Evolutionary conservation across 2,113 vertebrate species (phyloP).

Genomic region (Picathartes gymnocephalus): DNA sequence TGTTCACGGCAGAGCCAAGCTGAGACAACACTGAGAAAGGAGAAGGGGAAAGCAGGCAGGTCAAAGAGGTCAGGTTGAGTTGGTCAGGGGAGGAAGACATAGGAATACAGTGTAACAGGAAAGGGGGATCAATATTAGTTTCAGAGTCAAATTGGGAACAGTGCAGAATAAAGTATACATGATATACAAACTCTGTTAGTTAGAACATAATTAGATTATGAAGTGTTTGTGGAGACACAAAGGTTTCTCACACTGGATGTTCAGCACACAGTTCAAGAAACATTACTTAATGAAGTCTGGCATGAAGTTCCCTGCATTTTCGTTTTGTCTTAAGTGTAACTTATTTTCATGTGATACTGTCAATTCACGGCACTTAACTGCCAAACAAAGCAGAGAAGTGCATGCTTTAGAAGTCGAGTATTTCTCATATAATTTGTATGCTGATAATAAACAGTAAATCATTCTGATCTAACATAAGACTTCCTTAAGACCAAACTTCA

Average conservation of each 20-base stretch:
- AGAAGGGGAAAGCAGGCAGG: slow-evolving; percentile 74
- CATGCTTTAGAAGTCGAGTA: not conserved
- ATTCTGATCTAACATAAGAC: not conserved
- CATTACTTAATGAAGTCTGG: slow-evolving; percentile 36
- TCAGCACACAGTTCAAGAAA: slow-evolving; percentile 16
- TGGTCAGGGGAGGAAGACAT: slow-evolving; percentile 63
- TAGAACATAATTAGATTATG: slow-evolving; percentile 10
- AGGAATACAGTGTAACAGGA: slow-evolving; percentile 73
- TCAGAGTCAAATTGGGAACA: slow-evolving; percentile 62
- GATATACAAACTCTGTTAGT: slow-evolving; percentile 53
- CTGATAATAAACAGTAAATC: not conserved
- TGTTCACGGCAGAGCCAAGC: slow-evolving; percentile 95
- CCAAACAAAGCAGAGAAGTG: not conserved
- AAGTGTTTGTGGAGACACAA: slow-evolving; percentile 29
- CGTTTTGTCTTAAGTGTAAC: not conserved
- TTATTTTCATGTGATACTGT: not conserved
- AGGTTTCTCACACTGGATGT: not conserved
- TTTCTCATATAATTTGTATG: not conserved
- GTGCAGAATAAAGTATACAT: slow-evolving; percentile 40
- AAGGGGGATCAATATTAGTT: slow-evolving; percentile 73
- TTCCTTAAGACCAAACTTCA: slow-evolving; percentile 51
- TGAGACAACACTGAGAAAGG: slow-evolving; percentile 92
- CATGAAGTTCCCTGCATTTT: not conserved
- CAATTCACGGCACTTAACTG: not conserved
- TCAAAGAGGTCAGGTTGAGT: slow-evolving; percentile 60